These are phyloP conservation scores for Platyscapa corneri DNA, from an alignment of 1,140 invertebrate species.

Conservation along the genomic window DNA sequence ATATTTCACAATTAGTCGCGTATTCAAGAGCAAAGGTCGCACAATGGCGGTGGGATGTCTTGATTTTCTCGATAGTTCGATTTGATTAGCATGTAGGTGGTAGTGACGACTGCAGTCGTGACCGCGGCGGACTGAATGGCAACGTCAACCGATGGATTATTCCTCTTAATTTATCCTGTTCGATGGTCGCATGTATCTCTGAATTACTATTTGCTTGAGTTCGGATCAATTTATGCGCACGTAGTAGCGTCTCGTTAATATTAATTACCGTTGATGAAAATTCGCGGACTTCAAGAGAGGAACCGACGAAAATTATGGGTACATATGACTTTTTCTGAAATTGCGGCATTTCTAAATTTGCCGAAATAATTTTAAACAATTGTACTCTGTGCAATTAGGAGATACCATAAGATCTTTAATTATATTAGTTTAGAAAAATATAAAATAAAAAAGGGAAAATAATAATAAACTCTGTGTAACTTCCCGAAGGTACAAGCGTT, in stretches of 20 bases:
- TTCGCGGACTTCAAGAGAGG: background rate
- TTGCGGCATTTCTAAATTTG: too few species aligned
- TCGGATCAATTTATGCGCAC: background rate
- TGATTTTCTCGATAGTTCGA: constrained; percentile 46
- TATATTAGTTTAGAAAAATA: too few species aligned
- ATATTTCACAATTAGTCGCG: constrained; percentile 55
- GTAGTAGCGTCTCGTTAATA: background rate
- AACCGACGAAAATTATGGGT: background rate
- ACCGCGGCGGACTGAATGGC: background rate
- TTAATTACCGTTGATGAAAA: background rate
- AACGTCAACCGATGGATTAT: constrained; percentile 11
- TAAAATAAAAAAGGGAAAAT: too few species aligned
- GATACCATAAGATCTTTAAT: too few species aligned
- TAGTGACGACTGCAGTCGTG: background rate
- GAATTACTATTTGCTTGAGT: background rate
- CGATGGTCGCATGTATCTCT: background rate
- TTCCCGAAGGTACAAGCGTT: too few species aligned
- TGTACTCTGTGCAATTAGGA: too few species aligned
- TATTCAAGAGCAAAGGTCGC: constrained; percentile 39
- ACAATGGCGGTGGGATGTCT: background rate
- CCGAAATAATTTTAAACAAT: too few species aligned
- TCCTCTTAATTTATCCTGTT: constrained; percentile 2
- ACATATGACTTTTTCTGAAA: too few species aligned
- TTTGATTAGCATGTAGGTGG: constrained; percentile 25
- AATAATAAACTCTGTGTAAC: too few species aligned